phyloP scores from a whole-genome alignment of 2,113 vertebrate species.

The Pholis gunnellus region DNA sequence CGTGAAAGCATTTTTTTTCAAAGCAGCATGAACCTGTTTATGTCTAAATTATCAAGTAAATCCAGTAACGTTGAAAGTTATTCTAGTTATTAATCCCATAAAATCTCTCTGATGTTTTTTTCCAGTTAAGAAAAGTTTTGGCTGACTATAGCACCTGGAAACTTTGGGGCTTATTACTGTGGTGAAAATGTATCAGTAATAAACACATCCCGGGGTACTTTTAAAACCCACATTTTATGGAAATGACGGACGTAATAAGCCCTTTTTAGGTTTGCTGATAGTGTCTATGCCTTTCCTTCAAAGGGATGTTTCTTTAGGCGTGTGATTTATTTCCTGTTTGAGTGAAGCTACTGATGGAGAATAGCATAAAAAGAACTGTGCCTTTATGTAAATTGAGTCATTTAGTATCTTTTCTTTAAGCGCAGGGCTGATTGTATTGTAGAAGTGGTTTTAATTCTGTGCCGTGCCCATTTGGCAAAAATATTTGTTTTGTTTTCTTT shows the following conservation, averaged over 20 bases:
- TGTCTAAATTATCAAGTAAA: background rate
- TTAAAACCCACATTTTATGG: conserved; percentile 46
- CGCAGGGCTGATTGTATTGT: background rate
- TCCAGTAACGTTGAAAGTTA: background rate
- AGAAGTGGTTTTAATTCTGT: background rate
- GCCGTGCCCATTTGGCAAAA: background rate
- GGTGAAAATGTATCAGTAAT: conserved; percentile 40
- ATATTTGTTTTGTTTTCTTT: background rate
- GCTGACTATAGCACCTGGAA: conserved; percentile 8
- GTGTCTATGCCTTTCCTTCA: conserved; percentile 50
- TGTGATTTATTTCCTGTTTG: conserved; percentile 52
- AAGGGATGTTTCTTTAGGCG: conserved; percentile 37
- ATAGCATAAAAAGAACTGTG: background rate
- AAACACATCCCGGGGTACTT: conserved; percentile 44
- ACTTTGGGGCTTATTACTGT: conserved; percentile 29
- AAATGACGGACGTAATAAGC: conserved; percentile 55
- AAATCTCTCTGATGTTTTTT: conserved; percentile 14
- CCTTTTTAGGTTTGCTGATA: conserved; percentile 51
- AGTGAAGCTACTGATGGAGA: conserved; percentile 44
- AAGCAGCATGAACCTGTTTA: background rate
- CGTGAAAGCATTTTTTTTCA: background rate
- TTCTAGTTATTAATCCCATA: conserved; percentile 20
- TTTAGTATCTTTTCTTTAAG: conserved; percentile 3
- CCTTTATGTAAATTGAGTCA: conserved; percentile 37
- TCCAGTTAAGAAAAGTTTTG: conserved; percentile 19